Evolutionary conservation across 2,113 vertebrate genomes (phyloP).

Genomic region (Atlantisia rogersi): DNA sequence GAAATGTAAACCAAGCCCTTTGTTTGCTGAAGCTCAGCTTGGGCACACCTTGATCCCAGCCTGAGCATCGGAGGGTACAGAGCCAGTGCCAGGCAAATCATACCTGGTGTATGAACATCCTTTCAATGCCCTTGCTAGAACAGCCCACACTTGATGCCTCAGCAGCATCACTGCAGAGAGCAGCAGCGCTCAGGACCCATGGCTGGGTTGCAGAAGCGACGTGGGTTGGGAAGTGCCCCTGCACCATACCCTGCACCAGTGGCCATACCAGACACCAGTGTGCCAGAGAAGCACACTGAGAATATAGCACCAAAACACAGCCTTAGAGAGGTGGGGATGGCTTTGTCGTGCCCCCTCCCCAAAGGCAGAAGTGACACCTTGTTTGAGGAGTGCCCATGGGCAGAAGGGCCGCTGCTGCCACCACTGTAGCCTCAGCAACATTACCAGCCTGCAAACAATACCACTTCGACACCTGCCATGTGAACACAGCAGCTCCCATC

Average conservation of each 20-base stretch:
- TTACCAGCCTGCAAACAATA: fast-evolving
- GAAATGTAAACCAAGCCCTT: neutral
- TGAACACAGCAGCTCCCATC: fast-evolving
- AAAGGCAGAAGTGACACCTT: neutral
- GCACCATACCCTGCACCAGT: fast-evolving
- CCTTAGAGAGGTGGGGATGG: fast-evolving
- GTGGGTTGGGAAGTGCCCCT: fast-evolving
- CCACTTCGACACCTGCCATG: fast-evolving
- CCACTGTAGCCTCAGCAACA: fast-evolving
- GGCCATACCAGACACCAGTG: fast-evolving
- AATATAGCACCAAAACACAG: fast-evolving
- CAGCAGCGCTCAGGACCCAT: neutral
- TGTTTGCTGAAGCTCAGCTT: fast-evolving
- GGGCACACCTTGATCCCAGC: fast-evolving
- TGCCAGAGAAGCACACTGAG: fast-evolving
- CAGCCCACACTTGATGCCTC: fast-evolving
- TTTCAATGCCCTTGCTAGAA: fast-evolving
- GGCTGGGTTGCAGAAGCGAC: neutral
- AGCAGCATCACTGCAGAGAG: fast-evolving
- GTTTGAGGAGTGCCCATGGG: neutral
- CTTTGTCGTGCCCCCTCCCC: neutral
- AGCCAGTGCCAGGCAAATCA: fast-evolving
- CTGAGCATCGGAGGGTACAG: fast-evolving
- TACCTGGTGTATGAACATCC: fast-evolving
- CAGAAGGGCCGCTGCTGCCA: neutral